A percentile compares a stretch with the other conserved stretches of the same genome.
Evolutionary conservation across 2,797 vertebrate species (phyloP).

Genomic region (Gadopsis marmoratus): DNA sequence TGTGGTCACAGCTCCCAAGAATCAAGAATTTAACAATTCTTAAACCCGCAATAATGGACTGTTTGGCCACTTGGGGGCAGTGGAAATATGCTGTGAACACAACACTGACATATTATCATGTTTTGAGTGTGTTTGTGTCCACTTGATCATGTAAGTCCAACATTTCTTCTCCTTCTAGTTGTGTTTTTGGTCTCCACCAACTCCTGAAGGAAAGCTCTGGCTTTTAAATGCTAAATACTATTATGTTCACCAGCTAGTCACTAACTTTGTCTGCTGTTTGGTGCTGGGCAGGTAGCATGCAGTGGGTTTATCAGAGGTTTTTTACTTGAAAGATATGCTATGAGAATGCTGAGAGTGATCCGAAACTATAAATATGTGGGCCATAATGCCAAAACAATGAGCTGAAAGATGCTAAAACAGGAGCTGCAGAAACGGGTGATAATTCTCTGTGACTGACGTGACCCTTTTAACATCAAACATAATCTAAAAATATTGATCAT

Average conservation of each 20-base stretch:
- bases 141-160: not conserved
- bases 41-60: not conserved
- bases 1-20: not conserved
- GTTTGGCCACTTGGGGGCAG: not conserved
- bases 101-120: not conserved
- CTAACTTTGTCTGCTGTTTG: not conserved
- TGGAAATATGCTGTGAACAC: not conserved
- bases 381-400: not conserved
- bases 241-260: not conserved
- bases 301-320: not conserved
- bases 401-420: not conserved
- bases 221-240: not conserved
- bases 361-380: not conserved
- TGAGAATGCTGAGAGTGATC: not conserved
- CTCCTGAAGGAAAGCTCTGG: not conserved
- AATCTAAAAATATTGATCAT: not conserved
- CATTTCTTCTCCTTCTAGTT: conserved; percentile 9
- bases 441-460: not conserved
- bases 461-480: not conserved
- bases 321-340: not conserved
- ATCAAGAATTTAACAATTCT: not conserved
- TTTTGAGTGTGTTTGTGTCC: not conserved
- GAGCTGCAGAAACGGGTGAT: not conserved
- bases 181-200: not conserved
- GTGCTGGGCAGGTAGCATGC: no score